Percentiles rank a stretch among this genome's conserved stretches.
Conservation (phyloP, 2,797 vertebrate species). For the Acipenser transmontanus region DNA sequence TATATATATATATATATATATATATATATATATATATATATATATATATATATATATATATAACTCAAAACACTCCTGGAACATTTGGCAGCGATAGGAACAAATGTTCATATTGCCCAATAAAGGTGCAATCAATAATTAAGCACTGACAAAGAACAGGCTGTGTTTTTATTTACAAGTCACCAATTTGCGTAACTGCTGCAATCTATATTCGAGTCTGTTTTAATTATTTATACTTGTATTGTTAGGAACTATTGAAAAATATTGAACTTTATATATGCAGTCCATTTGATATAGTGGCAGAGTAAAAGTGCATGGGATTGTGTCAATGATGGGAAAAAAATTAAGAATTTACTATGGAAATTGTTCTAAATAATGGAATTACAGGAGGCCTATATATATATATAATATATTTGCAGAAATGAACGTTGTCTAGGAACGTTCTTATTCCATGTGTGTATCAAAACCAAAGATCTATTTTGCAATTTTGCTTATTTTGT, state of each 20-base stretch:
- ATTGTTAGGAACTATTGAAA: not conserved
- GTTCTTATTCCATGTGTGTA: too few relatives aligned
- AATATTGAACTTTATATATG: not conserved
- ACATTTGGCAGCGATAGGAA: not conserved
- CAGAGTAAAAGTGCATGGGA: too few relatives aligned
- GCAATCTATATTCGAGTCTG: not conserved
- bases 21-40: too few relatives aligned
- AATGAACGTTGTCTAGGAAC: too few relatives aligned
- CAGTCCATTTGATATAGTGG: not conserved
- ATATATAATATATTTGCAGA: not conserved
- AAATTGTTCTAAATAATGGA: too few relatives aligned
- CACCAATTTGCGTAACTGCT: not conserved
- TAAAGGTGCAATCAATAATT: not conserved
- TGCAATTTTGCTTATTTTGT: too few relatives aligned
- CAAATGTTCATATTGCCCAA: not conserved
- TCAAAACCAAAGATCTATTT: too few relatives aligned
- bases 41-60: too few relatives aligned
- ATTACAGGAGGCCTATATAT: not conserved
- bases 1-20: too few relatives aligned
- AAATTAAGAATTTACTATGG: too few relatives aligned
- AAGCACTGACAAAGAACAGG: not conserved
- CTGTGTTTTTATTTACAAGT: not conserved
- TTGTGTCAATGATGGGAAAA: too few relatives aligned
- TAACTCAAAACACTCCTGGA: not conserved
- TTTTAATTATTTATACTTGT: slow-evolving; percentile 2